Conservation (phyloP, 1,140 invertebrate species). For the Drosophila trapezifrons region DNA sequence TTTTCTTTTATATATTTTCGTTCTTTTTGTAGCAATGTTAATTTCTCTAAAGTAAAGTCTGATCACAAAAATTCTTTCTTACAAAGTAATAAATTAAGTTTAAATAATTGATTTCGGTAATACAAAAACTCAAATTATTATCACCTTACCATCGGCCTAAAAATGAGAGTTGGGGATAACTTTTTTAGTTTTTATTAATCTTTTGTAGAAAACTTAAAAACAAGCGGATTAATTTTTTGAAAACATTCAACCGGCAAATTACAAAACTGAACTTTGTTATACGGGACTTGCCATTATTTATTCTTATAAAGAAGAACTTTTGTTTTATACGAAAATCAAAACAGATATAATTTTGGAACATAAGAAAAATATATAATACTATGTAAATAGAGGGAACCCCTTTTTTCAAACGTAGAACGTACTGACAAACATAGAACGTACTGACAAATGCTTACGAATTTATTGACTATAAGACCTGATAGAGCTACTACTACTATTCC, state of each 20-base stretch:
- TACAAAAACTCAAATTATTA: background rate
- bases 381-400: constrained; percentile 31
- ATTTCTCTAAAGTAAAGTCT: background rate
- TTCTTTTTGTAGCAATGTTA: background rate
- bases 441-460: constrained; percentile 59
- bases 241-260: background rate
- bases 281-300: background rate
- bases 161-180: background rate
- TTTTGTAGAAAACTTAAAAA: too few relatives aligned
- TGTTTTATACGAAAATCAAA: background rate
- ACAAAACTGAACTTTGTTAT: background rate
- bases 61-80: too few relatives aligned
- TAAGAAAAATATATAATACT: background rate
- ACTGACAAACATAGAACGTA: constrained; percentile 32
- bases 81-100: too few relatives aligned
- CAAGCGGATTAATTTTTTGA: background rate
- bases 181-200: too few relatives aligned
- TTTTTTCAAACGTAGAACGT: constrained; percentile 15
- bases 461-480: constrained; percentile 71
- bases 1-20: background rate
- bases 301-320: background rate
- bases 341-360: background rate
- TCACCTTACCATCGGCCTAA: background rate
- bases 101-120: too few relatives aligned
- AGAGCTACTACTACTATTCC: constrained; percentile 43